Conservation (phyloP, 2,888 invertebrate species). For the Halictus ligatus region DNA sequence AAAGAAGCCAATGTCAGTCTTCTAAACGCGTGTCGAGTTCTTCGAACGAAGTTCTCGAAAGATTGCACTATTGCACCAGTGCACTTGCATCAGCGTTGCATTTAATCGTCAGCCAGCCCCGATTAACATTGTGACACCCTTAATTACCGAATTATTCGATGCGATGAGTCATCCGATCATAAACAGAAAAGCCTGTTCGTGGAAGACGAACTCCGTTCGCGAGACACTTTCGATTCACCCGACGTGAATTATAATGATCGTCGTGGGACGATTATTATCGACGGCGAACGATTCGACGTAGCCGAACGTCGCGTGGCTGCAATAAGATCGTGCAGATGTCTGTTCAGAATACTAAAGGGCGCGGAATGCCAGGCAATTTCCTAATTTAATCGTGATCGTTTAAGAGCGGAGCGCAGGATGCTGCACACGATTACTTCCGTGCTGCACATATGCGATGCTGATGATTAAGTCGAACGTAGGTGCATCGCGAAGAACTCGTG, state of each 20-base stretch:
- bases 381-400: conserved; percentile 70
- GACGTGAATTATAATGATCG: neutral
- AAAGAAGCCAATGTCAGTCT: neutral
- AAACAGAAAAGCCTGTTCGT: neutral
- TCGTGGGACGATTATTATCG: conserved; percentile 26
- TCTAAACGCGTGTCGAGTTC: neutral
- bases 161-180: neutral
- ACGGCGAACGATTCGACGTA: conserved; percentile 48
- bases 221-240: neutral
- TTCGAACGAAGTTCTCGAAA: neutral
- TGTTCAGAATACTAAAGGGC: conserved; percentile 62
- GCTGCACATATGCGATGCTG: conserved; percentile 60
- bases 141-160: neutral
- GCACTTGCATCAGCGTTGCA: neutral
- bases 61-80: neutral
- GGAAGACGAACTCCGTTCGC: neutral
- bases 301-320: conserved; percentile 33
- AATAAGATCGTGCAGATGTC: conserved; percentile 60
- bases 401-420: conserved; percentile 45
- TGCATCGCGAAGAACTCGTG: conserved; percentile 27
- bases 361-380: conserved; percentile 67
- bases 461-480: conserved; percentile 59
- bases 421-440: conserved; percentile 66
- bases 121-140: neutral
- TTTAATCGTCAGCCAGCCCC: conserved; percentile 9